Percentiles rank a stretch among this genome's conserved stretches.
Evolutionary conservation across 2,113 vertebrate genomes (phyloP).

Genomic region (Sapajus apella): DNA sequence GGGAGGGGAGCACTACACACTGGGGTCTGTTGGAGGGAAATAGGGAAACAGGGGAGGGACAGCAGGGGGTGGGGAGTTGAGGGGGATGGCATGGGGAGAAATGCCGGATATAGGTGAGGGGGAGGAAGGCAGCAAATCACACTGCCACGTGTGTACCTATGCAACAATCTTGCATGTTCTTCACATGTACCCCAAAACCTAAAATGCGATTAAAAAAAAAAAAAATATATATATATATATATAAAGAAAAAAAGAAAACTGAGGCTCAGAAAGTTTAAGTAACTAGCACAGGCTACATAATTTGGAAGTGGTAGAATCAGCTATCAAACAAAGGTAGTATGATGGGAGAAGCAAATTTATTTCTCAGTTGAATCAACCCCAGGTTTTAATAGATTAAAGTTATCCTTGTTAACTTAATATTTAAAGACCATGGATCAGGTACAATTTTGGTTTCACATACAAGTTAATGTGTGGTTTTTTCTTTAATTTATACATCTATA

Average conservation of each 20-base stretch:
- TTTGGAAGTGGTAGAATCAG: background rate
- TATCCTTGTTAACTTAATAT: background rate
- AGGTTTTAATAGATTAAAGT: background rate
- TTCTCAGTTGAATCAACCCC: background rate
- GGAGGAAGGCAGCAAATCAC: no score
- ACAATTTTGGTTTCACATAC: background rate
- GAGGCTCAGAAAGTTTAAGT: background rate
- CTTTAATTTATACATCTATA: background rate
- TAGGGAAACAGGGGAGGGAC: no score
- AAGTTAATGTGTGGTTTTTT: background rate
- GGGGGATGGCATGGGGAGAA: no score
- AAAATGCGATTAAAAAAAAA: no score
- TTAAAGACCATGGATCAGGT: background rate
- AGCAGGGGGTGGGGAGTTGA: no score
- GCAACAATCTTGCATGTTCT: no score
- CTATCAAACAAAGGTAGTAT: background rate
- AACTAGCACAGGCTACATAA: background rate
- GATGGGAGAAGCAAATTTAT: background rate
- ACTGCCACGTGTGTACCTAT: no score
- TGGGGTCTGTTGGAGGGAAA: no score
- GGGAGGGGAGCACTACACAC: no score
- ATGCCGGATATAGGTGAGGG: no score
- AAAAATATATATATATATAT: no score
- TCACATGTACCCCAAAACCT: no score
- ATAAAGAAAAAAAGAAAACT: background rate